A percentile compares a stretch with the other conserved stretches of the same genome.
Evolutionary conservation across 1,140 invertebrate species (phyloP).

Genomic region (Drosophila athabasca): DNA sequence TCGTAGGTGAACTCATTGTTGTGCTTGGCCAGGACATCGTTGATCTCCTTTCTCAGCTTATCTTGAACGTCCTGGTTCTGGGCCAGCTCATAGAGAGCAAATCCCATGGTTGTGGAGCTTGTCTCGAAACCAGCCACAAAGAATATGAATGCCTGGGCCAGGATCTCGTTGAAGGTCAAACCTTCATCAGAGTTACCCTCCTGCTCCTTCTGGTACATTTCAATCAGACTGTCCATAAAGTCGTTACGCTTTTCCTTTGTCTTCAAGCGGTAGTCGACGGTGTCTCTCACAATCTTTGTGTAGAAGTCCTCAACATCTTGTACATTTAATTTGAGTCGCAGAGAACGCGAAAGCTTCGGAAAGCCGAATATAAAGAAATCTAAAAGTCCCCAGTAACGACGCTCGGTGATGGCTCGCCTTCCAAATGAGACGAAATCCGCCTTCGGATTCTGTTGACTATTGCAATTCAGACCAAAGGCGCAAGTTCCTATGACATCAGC

Average conservation of each 20-base stretch:
- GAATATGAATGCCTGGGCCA: conserved; percentile 86
- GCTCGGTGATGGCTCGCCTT: conserved; percentile 61
- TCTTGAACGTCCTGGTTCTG: conserved; percentile 87
- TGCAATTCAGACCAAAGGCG: conserved; percentile 84
- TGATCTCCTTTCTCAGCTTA: conserved; percentile 86
- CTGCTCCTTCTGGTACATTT: conserved; percentile 81
- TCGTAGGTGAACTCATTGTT: conserved; percentile 86
- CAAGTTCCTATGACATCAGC: conserved; percentile 84
- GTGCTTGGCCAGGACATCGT: conserved; percentile 84
- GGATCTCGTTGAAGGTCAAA: conserved; percentile 70
- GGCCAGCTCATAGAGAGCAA: conserved; percentile 86
- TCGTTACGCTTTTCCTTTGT: conserved; percentile 84
- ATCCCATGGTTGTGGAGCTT: conserved; percentile 86
- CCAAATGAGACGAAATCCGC: conserved; percentile 84
- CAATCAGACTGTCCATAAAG: conserved; percentile 85
- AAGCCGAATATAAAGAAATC: conserved; percentile 61
- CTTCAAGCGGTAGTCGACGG: conserved; percentile 84
- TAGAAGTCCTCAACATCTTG: conserved; percentile 84
- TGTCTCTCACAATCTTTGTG: conserved; percentile 83
- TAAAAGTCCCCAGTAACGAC: conserved; percentile 30
- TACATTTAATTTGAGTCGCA: conserved; percentile 57
- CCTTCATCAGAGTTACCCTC: conserved; percentile 53
- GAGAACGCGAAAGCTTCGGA: conserved; percentile 39
- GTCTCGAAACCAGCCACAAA: conserved; percentile 90
- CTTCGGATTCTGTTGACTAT: conserved; percentile 80